phyloP scores from a whole-genome alignment of 2,113 vertebrate genomes.

The Serilophus lunatus region DNA sequence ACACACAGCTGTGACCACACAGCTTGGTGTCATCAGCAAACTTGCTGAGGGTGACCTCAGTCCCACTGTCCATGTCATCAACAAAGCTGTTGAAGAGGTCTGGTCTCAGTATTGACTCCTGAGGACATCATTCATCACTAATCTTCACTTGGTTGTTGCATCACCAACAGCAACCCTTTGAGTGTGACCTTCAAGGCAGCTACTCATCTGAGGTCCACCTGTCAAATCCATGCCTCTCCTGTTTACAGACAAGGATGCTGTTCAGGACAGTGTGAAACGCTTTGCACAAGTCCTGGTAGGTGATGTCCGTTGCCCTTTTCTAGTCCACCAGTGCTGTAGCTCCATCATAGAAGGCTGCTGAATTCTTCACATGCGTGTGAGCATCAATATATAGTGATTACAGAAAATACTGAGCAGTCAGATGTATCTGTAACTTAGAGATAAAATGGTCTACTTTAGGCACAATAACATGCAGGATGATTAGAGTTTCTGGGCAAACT shows the following conservation, averaged over 20 bases:
- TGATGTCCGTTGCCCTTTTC: not conserved
- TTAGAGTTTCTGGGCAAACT: conserved; percentile 24
- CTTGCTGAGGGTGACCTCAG: not conserved
- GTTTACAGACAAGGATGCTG: no score
- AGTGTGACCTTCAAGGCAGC: not conserved
- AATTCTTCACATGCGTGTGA: no score
- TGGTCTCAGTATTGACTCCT: fast-evolving
- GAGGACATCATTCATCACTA: fast-evolving
- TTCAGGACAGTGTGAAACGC: no score
- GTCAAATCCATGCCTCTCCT: not conserved
- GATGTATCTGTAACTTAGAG: not conserved
- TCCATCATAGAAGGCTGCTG: not conserved
- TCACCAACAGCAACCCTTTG: not conserved
- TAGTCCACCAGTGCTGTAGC: not conserved
- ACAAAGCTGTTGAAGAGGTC: not conserved
- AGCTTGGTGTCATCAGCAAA: not conserved
- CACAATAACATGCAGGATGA: conserved; percentile 17
- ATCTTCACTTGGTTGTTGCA: no score
- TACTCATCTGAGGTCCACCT: not conserved
- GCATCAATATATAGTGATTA: not conserved
- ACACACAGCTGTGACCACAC: no score
- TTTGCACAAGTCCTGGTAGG: not conserved
- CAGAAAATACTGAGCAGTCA: not conserved
- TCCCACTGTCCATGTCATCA: no score
- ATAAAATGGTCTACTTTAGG: conserved; percentile 51